Conservation (phyloP, 2,113 vertebrate genomes). For the Zeus faber region DNA sequence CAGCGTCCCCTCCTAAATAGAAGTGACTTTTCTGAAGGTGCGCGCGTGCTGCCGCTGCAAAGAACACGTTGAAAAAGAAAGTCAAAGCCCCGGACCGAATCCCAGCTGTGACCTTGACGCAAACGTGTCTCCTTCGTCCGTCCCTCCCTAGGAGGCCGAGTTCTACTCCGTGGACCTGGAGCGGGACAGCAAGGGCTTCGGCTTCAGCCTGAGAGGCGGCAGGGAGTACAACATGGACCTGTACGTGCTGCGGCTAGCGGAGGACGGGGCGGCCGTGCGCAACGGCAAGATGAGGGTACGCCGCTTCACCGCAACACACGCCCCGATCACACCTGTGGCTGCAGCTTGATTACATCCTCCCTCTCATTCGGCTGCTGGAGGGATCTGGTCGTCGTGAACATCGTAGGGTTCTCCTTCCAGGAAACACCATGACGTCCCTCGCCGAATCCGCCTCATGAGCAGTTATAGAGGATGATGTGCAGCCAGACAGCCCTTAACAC, state of each 20-base stretch:
- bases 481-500: too few relatives aligned
- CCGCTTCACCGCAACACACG: background rate
- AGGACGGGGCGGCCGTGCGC: constrained; percentile 93
- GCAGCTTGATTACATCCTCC: too few relatives aligned
- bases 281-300: constrained; percentile 97
- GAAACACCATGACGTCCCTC: too few relatives aligned
- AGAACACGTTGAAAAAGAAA: constrained; percentile 23
- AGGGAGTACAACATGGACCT: constrained; percentile 99
- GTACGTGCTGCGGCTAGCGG: constrained; percentile 93
- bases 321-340: background rate
- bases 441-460: too few relatives aligned
- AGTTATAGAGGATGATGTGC: too few relatives aligned
- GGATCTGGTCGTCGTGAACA: too few relatives aligned
- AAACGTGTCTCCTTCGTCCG: constrained; percentile 29
- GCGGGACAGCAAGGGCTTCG: constrained; percentile 97
- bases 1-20: constrained; percentile 26
- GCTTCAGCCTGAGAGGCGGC: constrained; percentile 95
- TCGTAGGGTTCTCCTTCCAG: too few relatives aligned
- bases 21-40: constrained; percentile 63
- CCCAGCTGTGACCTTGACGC: constrained; percentile 50
- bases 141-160: constrained; percentile 81
- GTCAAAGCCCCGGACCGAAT: constrained; percentile 34
- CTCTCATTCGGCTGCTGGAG: too few relatives aligned
- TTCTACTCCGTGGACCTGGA: constrained; percentile 97
- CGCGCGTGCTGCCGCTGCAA: constrained; percentile 42